Percentiles rank a stretch among this genome's conserved stretches.
Conservation (phyloP, 2,888 invertebrate genomes). For the Drosophila atripex region DNA sequence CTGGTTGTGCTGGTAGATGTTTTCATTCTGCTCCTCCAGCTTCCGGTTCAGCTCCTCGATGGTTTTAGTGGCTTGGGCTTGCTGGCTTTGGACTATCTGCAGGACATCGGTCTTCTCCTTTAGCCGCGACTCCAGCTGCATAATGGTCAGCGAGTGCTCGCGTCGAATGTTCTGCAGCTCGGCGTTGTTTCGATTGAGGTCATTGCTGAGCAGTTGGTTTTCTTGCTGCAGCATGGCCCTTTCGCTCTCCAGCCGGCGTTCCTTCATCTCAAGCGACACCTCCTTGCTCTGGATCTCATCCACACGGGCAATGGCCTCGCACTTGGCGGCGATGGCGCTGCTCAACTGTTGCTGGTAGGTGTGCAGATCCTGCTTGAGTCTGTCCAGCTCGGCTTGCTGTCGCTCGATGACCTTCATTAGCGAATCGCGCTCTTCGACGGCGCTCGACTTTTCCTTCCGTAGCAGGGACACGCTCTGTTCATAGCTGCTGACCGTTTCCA, state of each 20-base stretch:
- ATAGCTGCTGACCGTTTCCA: conserved; percentile 86
- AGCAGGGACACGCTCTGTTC: conserved; percentile 88
- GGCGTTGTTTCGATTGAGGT: conserved; percentile 90
- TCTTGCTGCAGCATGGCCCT: conserved; percentile 90
- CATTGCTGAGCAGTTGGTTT: conserved; percentile 90
- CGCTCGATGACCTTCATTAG: conserved; percentile 89
- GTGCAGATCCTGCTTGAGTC: conserved; percentile 88
- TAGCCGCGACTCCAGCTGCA: conserved; percentile 90
- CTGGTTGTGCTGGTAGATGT: conserved; percentile 90
- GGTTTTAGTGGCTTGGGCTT: conserved; percentile 88
- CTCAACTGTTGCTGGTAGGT: conserved; percentile 90
- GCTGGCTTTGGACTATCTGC: conserved; percentile 88
- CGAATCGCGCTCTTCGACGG: conserved; percentile 90
- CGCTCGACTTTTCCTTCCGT: conserved; percentile 88
- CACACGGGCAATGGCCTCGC: conserved; percentile 91
- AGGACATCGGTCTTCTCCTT: conserved; percentile 92
- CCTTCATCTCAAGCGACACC: conserved; percentile 90
- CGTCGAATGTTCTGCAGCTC: conserved; percentile 91
- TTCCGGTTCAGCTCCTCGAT: conserved; percentile 88
- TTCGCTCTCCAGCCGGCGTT: conserved; percentile 93
- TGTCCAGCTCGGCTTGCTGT: conserved; percentile 89
- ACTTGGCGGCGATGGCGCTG: conserved; percentile 91
- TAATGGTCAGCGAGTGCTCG: conserved; percentile 88
- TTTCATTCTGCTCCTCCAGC: conserved; percentile 88
- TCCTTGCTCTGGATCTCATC: conserved; percentile 93